Evolutionary conservation across 2,113 vertebrate genomes (phyloP).

Genomic region (Odocoileus virginianus): DNA sequence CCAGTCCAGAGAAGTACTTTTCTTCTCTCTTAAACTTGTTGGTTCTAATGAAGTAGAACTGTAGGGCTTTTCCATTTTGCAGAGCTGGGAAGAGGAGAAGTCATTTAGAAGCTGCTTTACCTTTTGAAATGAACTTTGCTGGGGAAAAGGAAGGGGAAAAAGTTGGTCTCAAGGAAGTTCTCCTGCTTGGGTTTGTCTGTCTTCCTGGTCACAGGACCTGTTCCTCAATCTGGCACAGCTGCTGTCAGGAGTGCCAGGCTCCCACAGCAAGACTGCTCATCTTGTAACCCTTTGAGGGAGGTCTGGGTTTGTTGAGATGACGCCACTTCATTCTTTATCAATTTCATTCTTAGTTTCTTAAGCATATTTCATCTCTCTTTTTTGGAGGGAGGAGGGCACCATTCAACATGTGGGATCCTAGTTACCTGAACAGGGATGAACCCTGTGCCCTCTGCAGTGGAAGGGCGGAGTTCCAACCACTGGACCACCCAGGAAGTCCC

Average conservation of each 20-base stretch:
- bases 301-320: background rate
- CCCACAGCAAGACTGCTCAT: background rate
- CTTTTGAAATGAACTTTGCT: background rate
- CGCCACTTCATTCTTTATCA: background rate
- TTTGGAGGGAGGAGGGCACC: background rate
- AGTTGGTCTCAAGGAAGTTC: background rate
- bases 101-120: background rate
- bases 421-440: background rate
- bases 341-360: background rate
- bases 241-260: background rate
- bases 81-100: background rate
- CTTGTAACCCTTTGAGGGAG: background rate
- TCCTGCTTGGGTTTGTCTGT: background rate
- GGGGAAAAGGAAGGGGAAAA: background rate
- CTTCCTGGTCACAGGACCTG: background rate
- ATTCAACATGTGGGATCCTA: background rate
- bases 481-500: background rate
- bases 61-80: background rate
- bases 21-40: background rate
- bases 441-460: background rate
- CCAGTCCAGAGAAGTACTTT: background rate
- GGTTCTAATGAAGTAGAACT: background rate
- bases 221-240: background rate
- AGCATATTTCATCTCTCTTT: background rate
- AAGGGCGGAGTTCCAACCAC: background rate